Conservation (phyloP, 2,113 vertebrate genomes). For the Zingel zingel region DNA sequence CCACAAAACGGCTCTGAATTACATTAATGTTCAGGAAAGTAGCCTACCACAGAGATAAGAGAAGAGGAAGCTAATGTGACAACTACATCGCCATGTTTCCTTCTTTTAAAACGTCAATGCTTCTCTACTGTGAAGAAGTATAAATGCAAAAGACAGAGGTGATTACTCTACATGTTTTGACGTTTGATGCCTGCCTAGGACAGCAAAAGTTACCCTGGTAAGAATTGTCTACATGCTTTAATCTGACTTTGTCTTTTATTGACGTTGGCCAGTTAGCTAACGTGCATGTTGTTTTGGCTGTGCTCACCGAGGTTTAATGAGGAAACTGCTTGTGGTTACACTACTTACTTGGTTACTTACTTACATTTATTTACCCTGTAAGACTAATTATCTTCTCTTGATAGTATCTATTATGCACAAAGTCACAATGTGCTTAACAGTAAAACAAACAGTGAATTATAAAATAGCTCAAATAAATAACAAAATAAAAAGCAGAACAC, state of each 20-base stretch:
- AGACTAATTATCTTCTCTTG: not conserved
- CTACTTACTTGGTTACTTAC: not conserved
- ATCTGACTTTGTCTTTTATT: not conserved
- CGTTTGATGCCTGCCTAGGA: not conserved
- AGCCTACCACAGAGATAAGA: not conserved
- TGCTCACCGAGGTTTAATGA: not conserved
- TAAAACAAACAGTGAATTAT: not conserved
- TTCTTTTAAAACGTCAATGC: too few relatives aligned
- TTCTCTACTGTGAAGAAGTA: not conserved
- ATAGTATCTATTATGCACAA: not conserved
- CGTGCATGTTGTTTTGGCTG: not conserved
- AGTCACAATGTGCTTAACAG: not conserved
- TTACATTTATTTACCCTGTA: too few relatives aligned
- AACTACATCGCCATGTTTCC: not conserved
- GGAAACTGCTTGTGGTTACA: not conserved
- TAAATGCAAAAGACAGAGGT: not conserved
- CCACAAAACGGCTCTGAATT: fast-evolving
- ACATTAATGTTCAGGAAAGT: fast-evolving
- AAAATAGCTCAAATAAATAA: too few relatives aligned
- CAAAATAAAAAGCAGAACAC: too few relatives aligned
- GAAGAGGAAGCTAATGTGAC: not conserved
- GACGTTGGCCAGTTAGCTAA: not conserved
- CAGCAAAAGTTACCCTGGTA: not conserved
- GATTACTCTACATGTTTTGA: not conserved
- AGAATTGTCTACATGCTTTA: not conserved